These are phyloP conservation scores for Silurus meridionalis DNA, from an alignment of 2,113 vertebrate species.

Conservation along the genomic window DNA sequence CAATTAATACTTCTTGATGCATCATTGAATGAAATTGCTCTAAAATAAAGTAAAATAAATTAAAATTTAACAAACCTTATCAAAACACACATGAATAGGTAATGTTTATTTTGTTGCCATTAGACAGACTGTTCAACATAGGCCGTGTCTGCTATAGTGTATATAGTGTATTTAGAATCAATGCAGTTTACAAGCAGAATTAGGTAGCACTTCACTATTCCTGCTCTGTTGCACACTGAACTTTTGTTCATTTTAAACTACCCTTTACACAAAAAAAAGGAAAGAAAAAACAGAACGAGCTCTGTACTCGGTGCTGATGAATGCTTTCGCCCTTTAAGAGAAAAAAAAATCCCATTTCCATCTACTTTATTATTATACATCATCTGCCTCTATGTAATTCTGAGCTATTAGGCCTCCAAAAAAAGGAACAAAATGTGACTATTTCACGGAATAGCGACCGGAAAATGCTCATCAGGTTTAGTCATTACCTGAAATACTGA, in stretches of 20 bases:
- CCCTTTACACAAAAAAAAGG: not conserved
- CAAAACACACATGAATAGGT: not conserved
- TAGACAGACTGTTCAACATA: not conserved
- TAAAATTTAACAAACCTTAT: not conserved
- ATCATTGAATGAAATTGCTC: not conserved
- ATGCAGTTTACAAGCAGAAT: not conserved
- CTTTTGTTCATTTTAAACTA: constrained; percentile 43
- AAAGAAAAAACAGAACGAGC: constrained; percentile 21
- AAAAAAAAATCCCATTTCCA: constrained; percentile 53
- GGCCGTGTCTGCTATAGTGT: not conserved
- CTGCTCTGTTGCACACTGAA: constrained; percentile 37
- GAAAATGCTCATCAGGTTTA: not conserved
- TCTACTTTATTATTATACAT: constrained; percentile 47
- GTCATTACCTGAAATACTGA: not conserved
- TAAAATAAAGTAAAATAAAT: too few species aligned
- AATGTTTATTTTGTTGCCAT: not conserved
- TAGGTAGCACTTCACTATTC: not conserved
- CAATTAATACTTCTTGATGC: too few species aligned
- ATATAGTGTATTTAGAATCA: not conserved
- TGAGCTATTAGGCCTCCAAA: constrained; percentile 39
- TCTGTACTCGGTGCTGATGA: constrained; percentile 48
- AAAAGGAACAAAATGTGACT: constrained; percentile 10
- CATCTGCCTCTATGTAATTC: constrained; percentile 37
- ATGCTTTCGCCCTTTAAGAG: constrained; percentile 51
- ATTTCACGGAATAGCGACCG: not conserved